phyloP scores from a whole-genome alignment of 2,797 vertebrate genomes.

The Pyrocephalus nanus region DNA sequence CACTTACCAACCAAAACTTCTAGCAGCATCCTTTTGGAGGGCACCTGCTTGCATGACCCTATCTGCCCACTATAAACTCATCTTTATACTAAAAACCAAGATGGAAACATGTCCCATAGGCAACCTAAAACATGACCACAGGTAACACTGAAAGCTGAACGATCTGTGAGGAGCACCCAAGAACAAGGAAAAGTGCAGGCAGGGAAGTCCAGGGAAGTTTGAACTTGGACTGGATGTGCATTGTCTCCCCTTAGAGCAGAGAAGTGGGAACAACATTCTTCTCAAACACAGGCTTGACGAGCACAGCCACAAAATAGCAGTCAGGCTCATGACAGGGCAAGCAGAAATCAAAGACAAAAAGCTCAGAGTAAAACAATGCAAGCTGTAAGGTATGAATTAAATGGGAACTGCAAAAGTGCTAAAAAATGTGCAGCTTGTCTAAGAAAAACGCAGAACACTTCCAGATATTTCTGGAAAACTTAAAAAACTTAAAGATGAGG shows the following conservation, averaged over 20 bases:
- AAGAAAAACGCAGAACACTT: not conserved
- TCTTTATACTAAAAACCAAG: not conserved
- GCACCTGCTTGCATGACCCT: not conserved
- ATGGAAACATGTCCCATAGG: accelerated
- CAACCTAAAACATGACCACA: not conserved
- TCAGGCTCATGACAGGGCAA: not conserved
- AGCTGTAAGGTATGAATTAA: not conserved
- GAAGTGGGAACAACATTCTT: not conserved
- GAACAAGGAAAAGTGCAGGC: not conserved
- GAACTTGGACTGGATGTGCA: not conserved
- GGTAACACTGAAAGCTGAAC: not conserved
- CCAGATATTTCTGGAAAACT: slow-evolving; percentile 5
- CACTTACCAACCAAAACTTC: not conserved
- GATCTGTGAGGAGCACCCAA: not conserved
- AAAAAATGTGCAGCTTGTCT: not conserved
- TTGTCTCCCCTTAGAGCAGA: not conserved
- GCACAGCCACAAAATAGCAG: not conserved
- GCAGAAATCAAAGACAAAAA: not conserved
- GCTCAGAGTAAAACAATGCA: not conserved
- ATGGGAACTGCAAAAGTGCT: not conserved
- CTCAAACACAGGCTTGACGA: not conserved
- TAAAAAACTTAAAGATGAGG: not conserved
- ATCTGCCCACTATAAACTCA: not conserved
- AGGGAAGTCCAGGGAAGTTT: not conserved
- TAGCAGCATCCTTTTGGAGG: not conserved